Evolutionary conservation across 1,140 invertebrate species (phyloP), one percentile per base, ranked within the genome.

Genomic region (Arion vulgaris): DNA sequence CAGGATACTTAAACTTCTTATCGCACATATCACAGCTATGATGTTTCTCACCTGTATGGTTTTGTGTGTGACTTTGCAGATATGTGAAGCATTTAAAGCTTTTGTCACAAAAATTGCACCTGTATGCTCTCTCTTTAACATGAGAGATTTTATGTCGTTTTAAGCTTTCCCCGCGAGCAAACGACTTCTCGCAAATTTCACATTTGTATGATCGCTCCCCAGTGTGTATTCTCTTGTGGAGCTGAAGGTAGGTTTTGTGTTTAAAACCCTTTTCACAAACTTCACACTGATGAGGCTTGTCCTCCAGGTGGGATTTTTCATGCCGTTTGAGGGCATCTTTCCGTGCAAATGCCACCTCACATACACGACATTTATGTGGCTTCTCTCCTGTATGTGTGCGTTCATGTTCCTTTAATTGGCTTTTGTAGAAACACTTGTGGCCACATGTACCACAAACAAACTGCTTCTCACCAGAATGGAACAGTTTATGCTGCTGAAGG

Each of bases 231-330:
- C 66, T 66, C 34, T 66, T 78, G 82, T 88, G 88, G 23, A 94
- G 96, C 95, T 91, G 95, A 93, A 94, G 95, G 91, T 97, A 97
- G 89, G 96, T 96, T 89, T 97, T 96, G 51, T 96, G 94, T 75
- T 96, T 96, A 90, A 98, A 98, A 90, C 96, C 95, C 53, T 96
- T 95, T 15, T 96, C 96, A 91, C 97, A 98, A 90, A 96, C 95
- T 89, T 97, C 97, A 81, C 87, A 88, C n/a, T 15, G 53, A 38
- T 71, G 77, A 7, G 83, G 83, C 34, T 79, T 78, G 39, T 62
- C 66, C 36, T 82, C 83, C 23, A 77, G 39, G 71, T 85, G 83
- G n/a, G 45, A 69, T 51, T 66, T 77, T 32, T 69, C 62, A 80
- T 88, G 88, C 39, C 94, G 96, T 95, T 91, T 95, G 93, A 94